Percentiles rank a stretch among this genome's conserved stretches.
Conservation (phyloP, 2,888 invertebrate species). For the Aphodius sticticus region DNA sequence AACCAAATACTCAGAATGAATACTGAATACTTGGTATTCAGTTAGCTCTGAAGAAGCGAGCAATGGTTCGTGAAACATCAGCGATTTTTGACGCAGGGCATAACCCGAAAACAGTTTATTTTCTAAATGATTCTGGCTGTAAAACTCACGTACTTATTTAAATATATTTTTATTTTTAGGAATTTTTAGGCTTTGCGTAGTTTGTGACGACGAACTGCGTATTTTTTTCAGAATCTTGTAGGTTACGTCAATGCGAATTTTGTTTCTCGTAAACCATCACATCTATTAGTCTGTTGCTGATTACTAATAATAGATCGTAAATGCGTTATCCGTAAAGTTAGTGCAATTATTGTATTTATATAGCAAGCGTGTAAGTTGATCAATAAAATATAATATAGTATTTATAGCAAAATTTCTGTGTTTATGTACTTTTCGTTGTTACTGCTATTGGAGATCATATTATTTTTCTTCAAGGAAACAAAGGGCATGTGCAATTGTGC, state of each 20-base stretch:
- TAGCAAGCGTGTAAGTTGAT: not conserved
- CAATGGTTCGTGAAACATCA: no score
- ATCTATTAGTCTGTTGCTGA: not conserved
- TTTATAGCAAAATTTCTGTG: not conserved
- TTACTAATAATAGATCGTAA: constrained; percentile 4
- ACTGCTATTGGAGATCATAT: no score
- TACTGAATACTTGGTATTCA: no score
- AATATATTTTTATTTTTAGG: no score
- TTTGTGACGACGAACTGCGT: not conserved
- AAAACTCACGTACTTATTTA: no score
- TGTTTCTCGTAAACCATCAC: not conserved
- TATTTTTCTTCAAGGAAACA: no score
- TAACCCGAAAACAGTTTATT: no score
- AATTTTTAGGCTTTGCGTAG: not conserved
- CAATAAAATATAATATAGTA: constrained; percentile 4
- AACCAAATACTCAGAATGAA: no score
- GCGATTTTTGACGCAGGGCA: no score
- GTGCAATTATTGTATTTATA: constrained; percentile 4
- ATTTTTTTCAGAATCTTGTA: not conserved
- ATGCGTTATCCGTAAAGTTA: not conserved
- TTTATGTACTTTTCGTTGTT: not conserved
- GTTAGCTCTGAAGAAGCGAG: no score
- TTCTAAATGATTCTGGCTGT: no score
- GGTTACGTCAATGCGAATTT: not conserved
- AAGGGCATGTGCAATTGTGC: no score